Evolutionary conservation across 2,113 vertebrate species (phyloP).

Genomic region (Heptranchias perlo): DNA sequence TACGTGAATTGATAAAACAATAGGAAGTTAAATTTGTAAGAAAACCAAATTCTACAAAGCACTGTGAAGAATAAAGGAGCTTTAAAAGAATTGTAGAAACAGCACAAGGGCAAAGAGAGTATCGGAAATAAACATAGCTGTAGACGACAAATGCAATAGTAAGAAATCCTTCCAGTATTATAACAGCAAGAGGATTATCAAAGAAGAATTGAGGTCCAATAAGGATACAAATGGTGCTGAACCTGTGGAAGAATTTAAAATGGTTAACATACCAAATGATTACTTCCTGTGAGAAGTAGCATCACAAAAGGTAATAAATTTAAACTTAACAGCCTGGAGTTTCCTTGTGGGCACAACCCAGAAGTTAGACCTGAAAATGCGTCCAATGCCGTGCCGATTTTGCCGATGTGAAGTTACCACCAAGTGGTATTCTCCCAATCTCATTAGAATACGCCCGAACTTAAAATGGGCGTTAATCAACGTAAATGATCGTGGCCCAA

Average conservation of each 20-base stretch:
- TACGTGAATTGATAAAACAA: no score
- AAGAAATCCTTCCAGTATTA: neutral
- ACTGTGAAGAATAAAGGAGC: neutral
- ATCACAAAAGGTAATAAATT: no score
- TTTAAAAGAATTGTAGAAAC: no score
- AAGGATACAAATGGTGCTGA: no score
- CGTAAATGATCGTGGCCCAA: neutral
- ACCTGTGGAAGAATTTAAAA: neutral
- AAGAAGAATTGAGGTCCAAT: neutral
- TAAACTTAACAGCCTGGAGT: neutral
- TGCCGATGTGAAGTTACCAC: no score
- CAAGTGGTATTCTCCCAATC: no score
- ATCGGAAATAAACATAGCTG: no score
- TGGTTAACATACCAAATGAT: neutral
- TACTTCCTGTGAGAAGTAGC: neutral
- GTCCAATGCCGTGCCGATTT: neutral
- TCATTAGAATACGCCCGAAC: neutral
- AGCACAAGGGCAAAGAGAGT: no score
- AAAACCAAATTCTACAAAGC: neutral
- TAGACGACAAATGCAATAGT: no score
- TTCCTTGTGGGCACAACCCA: neutral
- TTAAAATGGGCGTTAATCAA: neutral
- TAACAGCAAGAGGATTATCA: neutral
- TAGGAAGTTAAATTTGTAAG: no score
- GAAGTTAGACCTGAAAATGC: neutral